phyloP scores from a whole-genome alignment of 2,797 vertebrate species.

The Pogonophryne albipinna region DNA sequence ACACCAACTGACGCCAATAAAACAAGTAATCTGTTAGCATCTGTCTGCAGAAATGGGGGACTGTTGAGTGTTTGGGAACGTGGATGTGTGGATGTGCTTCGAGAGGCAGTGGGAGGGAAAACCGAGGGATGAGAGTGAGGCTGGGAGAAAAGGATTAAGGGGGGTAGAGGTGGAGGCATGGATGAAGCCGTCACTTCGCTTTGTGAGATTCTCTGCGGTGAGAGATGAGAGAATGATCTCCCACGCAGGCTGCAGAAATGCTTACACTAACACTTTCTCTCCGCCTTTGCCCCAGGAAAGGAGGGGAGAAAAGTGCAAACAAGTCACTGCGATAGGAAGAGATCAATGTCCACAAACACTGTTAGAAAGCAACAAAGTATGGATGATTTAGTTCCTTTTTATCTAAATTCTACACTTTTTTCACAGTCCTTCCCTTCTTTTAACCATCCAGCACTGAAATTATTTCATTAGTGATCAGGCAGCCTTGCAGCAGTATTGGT shows the following conservation, averaged over 20 bases:
- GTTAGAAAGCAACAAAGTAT: conserved; percentile 47
- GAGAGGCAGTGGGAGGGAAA: conserved; percentile 53
- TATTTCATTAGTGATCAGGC: conserved; percentile 55
- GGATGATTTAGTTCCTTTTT: conserved; percentile 31
- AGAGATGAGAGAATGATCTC: conserved; percentile 79
- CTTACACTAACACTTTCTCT: conserved; percentile 74
- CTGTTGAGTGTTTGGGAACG: conserved; percentile 13
- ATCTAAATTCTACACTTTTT: conserved; percentile 14
- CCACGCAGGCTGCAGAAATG: conserved; percentile 70
- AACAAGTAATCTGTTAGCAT: conserved; percentile 75
- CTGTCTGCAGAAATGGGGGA: conserved; percentile 53
- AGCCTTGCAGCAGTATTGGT: conserved; percentile 26
- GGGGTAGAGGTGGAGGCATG: conserved; percentile 56
- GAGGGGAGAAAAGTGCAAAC: conserved; percentile 46
- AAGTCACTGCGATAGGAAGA: conserved; percentile 54
- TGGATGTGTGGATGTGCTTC: conserved; percentile 6
- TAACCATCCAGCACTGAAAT: conserved; percentile 61
- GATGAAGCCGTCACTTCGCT: conserved; percentile 74
- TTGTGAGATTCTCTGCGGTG: conserved; percentile 66
- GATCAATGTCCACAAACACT: conserved; percentile 70
- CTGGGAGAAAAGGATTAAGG: conserved; percentile 54
- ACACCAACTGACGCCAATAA: conserved; percentile 75
- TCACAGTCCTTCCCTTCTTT: conserved; percentile 27
- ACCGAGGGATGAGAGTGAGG: conserved; percentile 57
- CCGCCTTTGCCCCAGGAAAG: conserved; percentile 26